phyloP scores from a whole-genome alignment of 92 coral and sea anemone species.

The Epizoanthus scotinus region DNA sequence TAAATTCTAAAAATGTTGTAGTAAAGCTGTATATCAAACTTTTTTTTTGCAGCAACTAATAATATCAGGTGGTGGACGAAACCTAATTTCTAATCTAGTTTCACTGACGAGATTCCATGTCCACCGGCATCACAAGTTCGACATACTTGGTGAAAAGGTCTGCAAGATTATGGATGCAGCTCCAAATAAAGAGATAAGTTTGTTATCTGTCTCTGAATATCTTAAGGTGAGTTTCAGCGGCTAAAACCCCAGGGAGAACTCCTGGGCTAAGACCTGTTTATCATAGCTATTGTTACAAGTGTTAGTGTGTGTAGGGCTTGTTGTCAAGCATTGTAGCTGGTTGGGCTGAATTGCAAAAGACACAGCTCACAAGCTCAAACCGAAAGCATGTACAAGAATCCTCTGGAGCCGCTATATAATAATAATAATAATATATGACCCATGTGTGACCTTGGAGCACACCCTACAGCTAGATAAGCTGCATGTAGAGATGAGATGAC shows the following conservation, averaged over 20 bases:
- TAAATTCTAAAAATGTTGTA: no score
- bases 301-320: neutral
- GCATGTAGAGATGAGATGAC: no score
- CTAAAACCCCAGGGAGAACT: no score
- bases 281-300: neutral
- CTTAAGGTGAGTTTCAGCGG: slow-evolving; percentile 26
- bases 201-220: slow-evolving; percentile 24
- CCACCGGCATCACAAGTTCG: slow-evolving; percentile 55
- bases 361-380: no score
- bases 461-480: no score
- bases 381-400: no score
- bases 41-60: slow-evolving; percentile 22
- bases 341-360: no score
- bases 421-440: no score
- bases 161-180: slow-evolving; percentile 50
- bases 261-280: neutral
- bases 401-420: no score
- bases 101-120: slow-evolving; percentile 70
- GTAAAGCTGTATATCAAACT: no score
- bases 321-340: no score
- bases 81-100: slow-evolving; percentile 53
- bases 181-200: slow-evolving; percentile 59
- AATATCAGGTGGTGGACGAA: slow-evolving; percentile 30
- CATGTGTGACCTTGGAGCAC: no score
- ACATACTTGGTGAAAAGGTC: slow-evolving; percentile 57